These are phyloP conservation scores for Eptesicus fuscus DNA, from an alignment of 2,113 vertebrate genomes.

Conservation along the genomic window DNA sequence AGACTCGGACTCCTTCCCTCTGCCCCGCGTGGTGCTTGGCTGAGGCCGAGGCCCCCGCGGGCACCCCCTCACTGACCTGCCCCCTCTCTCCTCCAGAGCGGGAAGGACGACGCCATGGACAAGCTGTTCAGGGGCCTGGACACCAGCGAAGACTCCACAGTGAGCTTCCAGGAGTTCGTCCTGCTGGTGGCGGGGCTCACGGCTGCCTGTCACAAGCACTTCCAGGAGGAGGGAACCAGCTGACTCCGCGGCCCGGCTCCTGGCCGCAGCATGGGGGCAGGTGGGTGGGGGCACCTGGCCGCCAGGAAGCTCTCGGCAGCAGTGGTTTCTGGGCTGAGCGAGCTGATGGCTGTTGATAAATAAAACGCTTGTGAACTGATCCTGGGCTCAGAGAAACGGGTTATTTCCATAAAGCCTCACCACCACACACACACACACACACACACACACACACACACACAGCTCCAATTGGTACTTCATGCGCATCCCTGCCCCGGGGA, in stretches of 20 bases:
- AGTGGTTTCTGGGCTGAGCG: too few relatives aligned
- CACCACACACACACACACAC: background rate
- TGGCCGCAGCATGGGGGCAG: background rate
- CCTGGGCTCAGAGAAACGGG: background rate
- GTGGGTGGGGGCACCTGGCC: too few relatives aligned
- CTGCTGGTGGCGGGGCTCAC: constrained; percentile 76
- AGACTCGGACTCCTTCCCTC: background rate
- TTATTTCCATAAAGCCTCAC: background rate
- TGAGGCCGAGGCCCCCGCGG: background rate
- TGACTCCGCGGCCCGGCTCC: background rate
- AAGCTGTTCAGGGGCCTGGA: constrained; percentile 81
- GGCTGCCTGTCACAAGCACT: constrained; percentile 75
- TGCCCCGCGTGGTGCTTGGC: accelerated
- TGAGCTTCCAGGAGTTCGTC: constrained; percentile 86
- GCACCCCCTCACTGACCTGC: accelerated
- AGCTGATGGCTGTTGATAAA: background rate
- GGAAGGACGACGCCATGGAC: constrained; percentile 14
- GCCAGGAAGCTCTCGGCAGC: background rate
- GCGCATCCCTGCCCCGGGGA: background rate
- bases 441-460: background rate
- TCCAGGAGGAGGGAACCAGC: constrained; percentile 40
- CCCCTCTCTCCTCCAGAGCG: constrained; percentile 64
- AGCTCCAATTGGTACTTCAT: background rate
- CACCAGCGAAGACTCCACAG: constrained; percentile 73
- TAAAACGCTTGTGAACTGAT: background rate